Conservation (phyloP, 2,888 invertebrate species). For the Diarsia rubi region DNA sequence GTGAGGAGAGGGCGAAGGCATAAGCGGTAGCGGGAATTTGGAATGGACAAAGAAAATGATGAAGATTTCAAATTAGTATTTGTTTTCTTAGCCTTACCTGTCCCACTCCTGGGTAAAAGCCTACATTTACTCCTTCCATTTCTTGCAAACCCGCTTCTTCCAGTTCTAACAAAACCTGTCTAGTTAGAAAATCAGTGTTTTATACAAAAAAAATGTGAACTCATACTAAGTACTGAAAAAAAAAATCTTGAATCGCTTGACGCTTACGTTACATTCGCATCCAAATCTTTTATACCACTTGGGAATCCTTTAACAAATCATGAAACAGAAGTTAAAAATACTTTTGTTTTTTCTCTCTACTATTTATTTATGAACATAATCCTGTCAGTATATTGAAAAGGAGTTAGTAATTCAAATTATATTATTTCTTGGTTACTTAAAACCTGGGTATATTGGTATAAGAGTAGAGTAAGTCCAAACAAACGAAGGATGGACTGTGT, state of each 20-base stretch:
- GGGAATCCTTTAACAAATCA: slow-evolving; percentile 16
- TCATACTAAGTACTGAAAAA: too few relatives aligned
- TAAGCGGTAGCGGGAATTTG: slow-evolving; percentile 43
- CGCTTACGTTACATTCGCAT: slow-evolving; percentile 9
- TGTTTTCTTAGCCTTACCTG: neutral
- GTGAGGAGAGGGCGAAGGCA: slow-evolving; percentile 46
- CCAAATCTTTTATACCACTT: neutral
- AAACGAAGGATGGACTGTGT: too few relatives aligned
- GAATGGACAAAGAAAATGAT: neutral
- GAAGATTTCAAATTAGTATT: neutral
- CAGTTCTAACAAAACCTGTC: too few relatives aligned
- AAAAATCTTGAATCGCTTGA: neutral
- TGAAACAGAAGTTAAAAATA: slow-evolving; percentile 18
- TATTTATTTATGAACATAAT: slow-evolving; percentile 8
- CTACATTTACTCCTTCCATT: too few relatives aligned
- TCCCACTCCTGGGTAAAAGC: neutral
- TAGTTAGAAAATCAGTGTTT: too few relatives aligned
- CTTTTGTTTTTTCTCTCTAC: neutral
- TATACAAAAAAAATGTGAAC: too few relatives aligned
- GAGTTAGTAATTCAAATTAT: neutral
- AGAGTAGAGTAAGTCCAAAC: too few relatives aligned
- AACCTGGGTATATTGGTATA: too few relatives aligned
- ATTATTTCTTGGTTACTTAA: neutral
- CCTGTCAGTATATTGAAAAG: neutral
- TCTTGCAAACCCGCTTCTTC: too few relatives aligned